Percentiles rank a stretch among this genome's conserved stretches.
Conservation (phyloP, 2,888 invertebrate species). For the Psylliodes chrysocephalus region DNA sequence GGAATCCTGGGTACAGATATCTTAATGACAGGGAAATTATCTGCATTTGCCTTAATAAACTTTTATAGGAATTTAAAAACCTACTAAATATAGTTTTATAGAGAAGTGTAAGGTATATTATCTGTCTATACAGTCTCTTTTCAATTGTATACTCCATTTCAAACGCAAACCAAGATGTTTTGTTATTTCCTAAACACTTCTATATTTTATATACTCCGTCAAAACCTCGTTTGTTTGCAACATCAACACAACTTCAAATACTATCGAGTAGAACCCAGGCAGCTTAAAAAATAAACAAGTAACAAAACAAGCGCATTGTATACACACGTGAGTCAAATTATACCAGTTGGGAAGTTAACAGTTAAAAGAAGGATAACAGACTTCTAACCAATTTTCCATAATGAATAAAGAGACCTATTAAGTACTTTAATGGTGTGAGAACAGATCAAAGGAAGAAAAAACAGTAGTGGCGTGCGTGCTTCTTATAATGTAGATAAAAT, state of each 20-base stretch:
- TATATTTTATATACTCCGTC: conserved; percentile 10
- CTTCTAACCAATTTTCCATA: conserved; percentile 50
- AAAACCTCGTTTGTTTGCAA: conserved; percentile 16
- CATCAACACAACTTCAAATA: conserved; percentile 24
- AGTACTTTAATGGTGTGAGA: conserved; percentile 59
- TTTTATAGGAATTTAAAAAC: too few species aligned
- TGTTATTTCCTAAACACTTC: conserved; percentile 1
- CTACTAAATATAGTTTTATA: too few species aligned
- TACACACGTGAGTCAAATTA: conserved; percentile 62
- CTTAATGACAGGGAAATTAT: too few species aligned
- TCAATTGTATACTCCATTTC: too few species aligned
- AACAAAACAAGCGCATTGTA: conserved; percentile 52
- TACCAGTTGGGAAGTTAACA: conserved; percentile 60
- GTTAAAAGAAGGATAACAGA: conserved; percentile 61
- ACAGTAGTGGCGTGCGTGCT: not conserved
- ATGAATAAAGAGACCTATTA: conserved; percentile 61
- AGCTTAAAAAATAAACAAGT: conserved; percentile 39
- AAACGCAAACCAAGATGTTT: not conserved
- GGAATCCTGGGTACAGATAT: too few species aligned
- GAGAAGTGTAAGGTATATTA: too few species aligned
- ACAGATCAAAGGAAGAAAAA: conserved; percentile 58
- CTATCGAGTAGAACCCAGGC: conserved; percentile 9
- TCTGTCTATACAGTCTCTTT: too few species aligned
- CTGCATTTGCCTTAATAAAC: too few species aligned
- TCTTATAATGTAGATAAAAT: conserved; percentile 7